Conservation (phyloP, 1,140 invertebrate species). For the Apolygus lucorum region DNA sequence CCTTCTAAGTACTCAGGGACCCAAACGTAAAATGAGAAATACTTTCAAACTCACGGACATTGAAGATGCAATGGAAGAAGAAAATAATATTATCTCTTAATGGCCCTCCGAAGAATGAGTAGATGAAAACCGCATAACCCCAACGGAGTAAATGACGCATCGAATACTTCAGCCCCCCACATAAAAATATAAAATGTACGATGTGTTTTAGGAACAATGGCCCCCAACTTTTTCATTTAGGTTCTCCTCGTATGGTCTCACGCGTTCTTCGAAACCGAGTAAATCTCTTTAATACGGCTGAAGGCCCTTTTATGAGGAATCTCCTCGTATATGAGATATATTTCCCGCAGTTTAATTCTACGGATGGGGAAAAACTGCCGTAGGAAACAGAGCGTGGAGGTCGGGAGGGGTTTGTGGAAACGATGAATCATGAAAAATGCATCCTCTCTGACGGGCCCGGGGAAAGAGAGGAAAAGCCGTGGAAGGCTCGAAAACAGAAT, state of each 20-base stretch:
- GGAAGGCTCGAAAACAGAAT: neutral
- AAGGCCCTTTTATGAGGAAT: neutral
- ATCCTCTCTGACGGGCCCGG: neutral
- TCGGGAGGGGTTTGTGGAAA: too few species aligned
- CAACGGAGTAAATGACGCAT: neutral
- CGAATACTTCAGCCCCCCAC: neutral
- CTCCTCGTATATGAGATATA: constrained; percentile 9
- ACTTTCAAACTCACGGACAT: too few species aligned
- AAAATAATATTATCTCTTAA: too few species aligned
- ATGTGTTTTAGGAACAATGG: neutral
- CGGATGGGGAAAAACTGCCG: neutral
- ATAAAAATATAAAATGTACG: neutral
- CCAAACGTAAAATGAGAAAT: too few species aligned
- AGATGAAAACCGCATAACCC: too few species aligned
- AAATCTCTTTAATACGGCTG: neutral
- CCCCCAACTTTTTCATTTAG: constrained; percentile 2
- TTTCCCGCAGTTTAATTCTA: neutral
- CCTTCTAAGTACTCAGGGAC: too few species aligned
- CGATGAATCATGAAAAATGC: constrained; percentile 15
- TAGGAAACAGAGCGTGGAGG: neutral
- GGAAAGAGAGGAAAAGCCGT: neutral
- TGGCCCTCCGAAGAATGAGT: too few species aligned
- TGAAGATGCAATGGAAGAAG: too few species aligned
- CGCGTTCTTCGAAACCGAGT: neutral
- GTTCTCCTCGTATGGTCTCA: neutral